A percentile compares a stretch with the other conserved stretches of the same genome.
phyloP scores from a whole-genome alignment of 2,888 invertebrate species.

The Plebejus argus region DNA sequence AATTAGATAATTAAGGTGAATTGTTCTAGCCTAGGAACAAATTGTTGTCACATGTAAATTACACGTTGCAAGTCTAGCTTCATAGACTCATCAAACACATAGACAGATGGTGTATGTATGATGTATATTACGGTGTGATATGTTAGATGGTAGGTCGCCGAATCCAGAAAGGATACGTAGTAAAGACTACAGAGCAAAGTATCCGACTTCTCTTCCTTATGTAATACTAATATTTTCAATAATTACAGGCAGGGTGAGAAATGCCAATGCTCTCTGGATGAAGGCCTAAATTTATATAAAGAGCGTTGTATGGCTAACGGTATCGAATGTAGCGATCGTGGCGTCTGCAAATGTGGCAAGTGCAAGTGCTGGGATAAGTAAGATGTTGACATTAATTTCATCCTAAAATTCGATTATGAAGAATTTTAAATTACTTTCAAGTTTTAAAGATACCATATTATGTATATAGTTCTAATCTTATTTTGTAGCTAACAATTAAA shows the following conservation, averaged over 20 bases:
- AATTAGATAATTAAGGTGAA: no score
- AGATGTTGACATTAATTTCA: slow-evolving; percentile 1
- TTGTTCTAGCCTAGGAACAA: no score
- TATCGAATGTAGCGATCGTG: slow-evolving; percentile 64
- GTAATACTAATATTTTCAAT: neutral
- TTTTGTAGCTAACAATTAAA: neutral
- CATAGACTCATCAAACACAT: no score
- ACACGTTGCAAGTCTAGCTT: no score
- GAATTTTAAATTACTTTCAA: neutral
- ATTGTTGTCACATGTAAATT: no score
- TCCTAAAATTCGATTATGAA: neutral
- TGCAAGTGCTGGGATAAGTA: slow-evolving; percentile 77
- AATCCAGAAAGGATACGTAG: no score
- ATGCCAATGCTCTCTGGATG: slow-evolving; percentile 51
- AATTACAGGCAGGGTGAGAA: slow-evolving; percentile 53
- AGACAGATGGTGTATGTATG: no score
- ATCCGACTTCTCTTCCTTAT: no score
- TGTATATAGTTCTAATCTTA: neutral
- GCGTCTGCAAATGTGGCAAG: slow-evolving; percentile 80
- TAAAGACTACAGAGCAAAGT: no score
- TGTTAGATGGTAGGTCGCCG: no score
- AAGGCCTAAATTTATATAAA: slow-evolving; percentile 17
- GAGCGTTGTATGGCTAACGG: slow-evolving; percentile 45
- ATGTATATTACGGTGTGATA: no score
- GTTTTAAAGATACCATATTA: neutral